phyloP scores from a whole-genome alignment of 2,888 invertebrate species.

The Ypsolopha scabrella region DNA sequence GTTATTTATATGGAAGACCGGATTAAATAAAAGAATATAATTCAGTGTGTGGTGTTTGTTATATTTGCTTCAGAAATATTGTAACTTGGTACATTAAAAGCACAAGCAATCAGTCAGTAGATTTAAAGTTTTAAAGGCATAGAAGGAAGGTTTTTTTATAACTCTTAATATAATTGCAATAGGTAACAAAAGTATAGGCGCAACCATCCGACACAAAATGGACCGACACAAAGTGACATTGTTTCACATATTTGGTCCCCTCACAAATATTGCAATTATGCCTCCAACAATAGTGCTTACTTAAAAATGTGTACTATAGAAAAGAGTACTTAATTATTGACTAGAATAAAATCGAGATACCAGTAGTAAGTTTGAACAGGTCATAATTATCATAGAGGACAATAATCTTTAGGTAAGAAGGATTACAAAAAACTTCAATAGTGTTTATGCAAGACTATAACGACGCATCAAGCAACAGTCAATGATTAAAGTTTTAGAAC shows the following conservation, averaged over 20 bases:
- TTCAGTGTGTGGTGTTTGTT: slow-evolving; percentile 53
- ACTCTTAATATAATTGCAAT: slow-evolving; percentile 17
- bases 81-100: slow-evolving; percentile 64
- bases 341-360: slow-evolving; percentile 3
- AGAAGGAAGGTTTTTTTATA: slow-evolving; percentile 49
- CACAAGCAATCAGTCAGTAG: slow-evolving; percentile 69
- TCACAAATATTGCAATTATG: slow-evolving; percentile 47
- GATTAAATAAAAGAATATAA: slow-evolving; percentile 21
- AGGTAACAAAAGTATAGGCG: slow-evolving; percentile 37
- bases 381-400: background rate
- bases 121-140: slow-evolving; percentile 46
- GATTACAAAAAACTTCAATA: too few relatives aligned
- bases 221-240: background rate
- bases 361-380: background rate
- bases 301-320: slow-evolving; percentile 7
- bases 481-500: too few relatives aligned
- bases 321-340: background rate
- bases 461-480: too few relatives aligned
- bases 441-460: too few relatives aligned
- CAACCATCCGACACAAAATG: slow-evolving; percentile 32
- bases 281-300: slow-evolving; percentile 32
- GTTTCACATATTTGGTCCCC: slow-evolving; percentile 52
- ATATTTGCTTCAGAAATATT: slow-evolving; percentile 50
- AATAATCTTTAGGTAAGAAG: background rate
- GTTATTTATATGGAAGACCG: too few relatives aligned